Conservation (phyloP, 2,797 vertebrate genomes). For the Dromococcyx pavoninus region DNA sequence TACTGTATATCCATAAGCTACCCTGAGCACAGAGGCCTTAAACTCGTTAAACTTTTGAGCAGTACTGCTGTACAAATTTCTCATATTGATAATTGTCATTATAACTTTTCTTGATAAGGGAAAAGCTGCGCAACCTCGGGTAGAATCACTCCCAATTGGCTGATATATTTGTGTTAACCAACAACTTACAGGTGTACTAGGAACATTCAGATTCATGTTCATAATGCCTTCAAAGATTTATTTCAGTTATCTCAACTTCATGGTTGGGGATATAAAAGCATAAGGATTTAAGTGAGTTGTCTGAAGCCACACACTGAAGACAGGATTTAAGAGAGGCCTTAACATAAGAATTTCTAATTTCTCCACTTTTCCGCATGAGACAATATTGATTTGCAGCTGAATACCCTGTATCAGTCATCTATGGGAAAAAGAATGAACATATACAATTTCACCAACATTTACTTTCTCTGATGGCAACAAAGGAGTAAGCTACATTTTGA, state of each 20-base stretch:
- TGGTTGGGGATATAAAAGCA: not conserved
- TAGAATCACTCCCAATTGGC: not conserved
- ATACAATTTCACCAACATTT: not conserved
- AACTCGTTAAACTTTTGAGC: not conserved
- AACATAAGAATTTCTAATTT: not conserved
- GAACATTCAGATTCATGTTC: not conserved
- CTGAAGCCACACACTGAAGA: not conserved
- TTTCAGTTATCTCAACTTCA: not conserved
- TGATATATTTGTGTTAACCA: not conserved
- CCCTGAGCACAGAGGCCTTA: not conserved
- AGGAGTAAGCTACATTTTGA: not conserved
- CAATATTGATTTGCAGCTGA: not conserved
- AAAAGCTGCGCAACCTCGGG: not conserved
- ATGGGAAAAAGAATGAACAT: not conserved
- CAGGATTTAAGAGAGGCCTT: not conserved
- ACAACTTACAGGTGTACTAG: not conserved
- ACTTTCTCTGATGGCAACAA: not conserved
- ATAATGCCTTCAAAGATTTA: not conserved
- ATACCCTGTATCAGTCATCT: not conserved
- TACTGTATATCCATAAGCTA: not conserved
- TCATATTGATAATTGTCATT: not conserved
- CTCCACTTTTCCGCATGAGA: not conserved
- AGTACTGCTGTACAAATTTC: not conserved
- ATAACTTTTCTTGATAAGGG: not conserved
- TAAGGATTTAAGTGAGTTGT: not conserved